Evolutionary conservation across 2,113 vertebrate species (phyloP).

Genomic region (Probosciger aterrimus): DNA sequence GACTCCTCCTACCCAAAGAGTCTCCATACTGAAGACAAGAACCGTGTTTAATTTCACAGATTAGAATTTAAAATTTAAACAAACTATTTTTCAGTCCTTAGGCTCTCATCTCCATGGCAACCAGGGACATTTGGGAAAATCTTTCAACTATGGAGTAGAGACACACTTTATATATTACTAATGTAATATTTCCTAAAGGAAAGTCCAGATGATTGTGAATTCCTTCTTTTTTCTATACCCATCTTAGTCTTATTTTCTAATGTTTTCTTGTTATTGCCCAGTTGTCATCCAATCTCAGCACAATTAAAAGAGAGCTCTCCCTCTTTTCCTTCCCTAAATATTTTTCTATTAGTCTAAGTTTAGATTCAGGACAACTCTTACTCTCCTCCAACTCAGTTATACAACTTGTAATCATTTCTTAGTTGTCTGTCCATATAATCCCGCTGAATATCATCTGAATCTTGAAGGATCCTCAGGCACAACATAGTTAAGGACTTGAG

Average conservation of each 20-base stretch:
- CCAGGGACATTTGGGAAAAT: slow-evolving; percentile 14
- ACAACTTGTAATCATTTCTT: background rate
- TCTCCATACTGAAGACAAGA: background rate
- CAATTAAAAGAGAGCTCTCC: background rate
- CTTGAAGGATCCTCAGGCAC: background rate
- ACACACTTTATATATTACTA: slow-evolving; percentile 23
- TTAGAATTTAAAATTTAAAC: slow-evolving; percentile 21
- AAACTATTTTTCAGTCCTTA: slow-evolving; percentile 11
- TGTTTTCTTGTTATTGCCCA: background rate
- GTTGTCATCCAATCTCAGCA: background rate
- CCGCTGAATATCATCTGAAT: background rate
- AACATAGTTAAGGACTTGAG: background rate
- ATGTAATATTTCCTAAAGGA: background rate
- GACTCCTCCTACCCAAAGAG: background rate
- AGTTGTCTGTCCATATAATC: background rate
- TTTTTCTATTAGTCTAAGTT: background rate
- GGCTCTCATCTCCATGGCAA: slow-evolving; percentile 28
- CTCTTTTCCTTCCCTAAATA: background rate
- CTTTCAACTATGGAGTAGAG: background rate
- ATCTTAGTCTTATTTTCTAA: background rate
- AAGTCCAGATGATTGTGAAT: background rate
- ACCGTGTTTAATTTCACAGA: background rate
- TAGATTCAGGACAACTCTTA: background rate
- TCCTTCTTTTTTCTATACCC: background rate
- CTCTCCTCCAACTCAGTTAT: background rate